These are phyloP conservation scores for Laothoe populi DNA, from an alignment of 2,888 invertebrate species.

Conservation along the genomic window DNA sequence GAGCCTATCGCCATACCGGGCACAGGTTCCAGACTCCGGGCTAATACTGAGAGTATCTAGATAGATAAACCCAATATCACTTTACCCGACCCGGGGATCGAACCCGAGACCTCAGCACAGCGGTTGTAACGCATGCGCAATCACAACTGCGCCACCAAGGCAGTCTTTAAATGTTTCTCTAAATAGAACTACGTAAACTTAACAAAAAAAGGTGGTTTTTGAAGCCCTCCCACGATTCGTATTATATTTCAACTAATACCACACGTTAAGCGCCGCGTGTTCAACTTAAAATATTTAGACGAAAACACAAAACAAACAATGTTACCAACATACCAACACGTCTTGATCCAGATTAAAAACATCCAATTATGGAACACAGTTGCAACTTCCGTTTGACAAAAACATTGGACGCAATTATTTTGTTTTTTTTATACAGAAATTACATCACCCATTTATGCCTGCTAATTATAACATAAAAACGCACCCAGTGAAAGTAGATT, in stretches of 20 bases:
- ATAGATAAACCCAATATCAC: too few species aligned
- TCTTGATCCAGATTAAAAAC: background rate
- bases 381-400: slow-evolving; percentile 8
- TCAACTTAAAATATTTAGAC: background rate
- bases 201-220: background rate
- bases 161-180: background rate
- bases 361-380: slow-evolving; percentile 5
- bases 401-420: background rate
- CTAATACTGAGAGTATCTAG: too few species aligned
- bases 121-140: too few species aligned
- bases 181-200: background rate
- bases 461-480: too few species aligned
- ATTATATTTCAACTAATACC: background rate
- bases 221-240: background rate
- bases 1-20: too few species aligned
- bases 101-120: too few species aligned
- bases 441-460: background rate
- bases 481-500: too few species aligned
- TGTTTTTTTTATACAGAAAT: background rate
- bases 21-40: too few species aligned
- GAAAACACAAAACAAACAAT: background rate
- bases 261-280: background rate
- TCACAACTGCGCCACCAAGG: too few species aligned
- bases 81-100: too few species aligned
- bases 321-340: background rate